These are phyloP conservation scores for Zaprionus bogoriensis DNA, from an alignment of 2,888 invertebrate genomes.

Conservation along the genomic window DNA sequence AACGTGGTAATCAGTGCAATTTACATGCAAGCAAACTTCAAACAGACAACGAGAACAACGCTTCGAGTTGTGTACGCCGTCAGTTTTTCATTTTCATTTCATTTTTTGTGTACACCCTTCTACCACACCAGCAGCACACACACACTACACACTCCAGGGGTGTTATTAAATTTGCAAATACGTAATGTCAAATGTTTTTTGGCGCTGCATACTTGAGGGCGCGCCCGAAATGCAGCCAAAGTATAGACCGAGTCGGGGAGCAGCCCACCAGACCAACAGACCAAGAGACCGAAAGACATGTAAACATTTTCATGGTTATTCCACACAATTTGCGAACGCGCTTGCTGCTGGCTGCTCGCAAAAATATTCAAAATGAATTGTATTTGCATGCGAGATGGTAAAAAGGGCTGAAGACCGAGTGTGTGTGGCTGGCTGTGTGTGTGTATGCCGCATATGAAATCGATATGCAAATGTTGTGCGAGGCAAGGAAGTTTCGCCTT, in stretches of 20 bases:
- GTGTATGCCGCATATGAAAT: constrained; percentile 68
- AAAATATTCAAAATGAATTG: constrained; percentile 60
- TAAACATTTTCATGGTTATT: constrained; percentile 74
- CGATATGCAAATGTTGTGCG: constrained; percentile 73
- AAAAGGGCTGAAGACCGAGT: neutral
- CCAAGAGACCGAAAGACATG: constrained; percentile 32
- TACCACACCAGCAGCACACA: no score
- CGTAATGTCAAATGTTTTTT: constrained; percentile 56
- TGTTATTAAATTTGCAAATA: constrained; percentile 69
- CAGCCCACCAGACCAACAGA: neutral
- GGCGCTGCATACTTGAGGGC: constrained; percentile 47
- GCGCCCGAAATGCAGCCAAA: constrained; percentile 42
- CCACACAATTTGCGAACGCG: constrained; percentile 59
- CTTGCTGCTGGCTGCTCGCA: constrained; percentile 2
- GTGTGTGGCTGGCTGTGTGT: neutral
- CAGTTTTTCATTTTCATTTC: constrained; percentile 15
- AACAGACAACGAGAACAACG: constrained; percentile 50
- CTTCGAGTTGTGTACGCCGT: constrained; percentile 31
- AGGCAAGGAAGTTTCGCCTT: constrained; percentile 25
- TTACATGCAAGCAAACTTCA: constrained; percentile 74
- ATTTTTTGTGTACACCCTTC: no score
- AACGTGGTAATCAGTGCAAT: constrained; percentile 73
- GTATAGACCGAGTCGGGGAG: neutral
- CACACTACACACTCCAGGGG: no score
- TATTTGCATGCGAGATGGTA: constrained; percentile 53